Base-by-base conservation (phyloP, 2,888 invertebrate species). In the Phortica okadai region DNA sequence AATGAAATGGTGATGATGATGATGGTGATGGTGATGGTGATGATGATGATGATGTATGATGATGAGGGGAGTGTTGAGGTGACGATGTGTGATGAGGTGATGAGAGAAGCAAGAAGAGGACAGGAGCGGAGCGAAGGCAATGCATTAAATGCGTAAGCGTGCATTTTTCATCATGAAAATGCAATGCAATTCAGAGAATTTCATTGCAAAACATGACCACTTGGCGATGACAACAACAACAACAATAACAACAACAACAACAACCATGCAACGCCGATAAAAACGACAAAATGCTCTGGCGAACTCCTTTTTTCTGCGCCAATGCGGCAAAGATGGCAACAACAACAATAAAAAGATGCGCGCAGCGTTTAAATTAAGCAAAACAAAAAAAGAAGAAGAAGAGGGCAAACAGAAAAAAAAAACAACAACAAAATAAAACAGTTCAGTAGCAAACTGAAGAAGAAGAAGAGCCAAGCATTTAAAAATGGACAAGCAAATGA, bases 141-240 rank as follows among this genome's bases (percentile, higher is more conserved):
- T 33, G 33, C 33, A 33, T 33, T 33, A 33, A 33, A 16, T 16
- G 56, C 56, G 56, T 56, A 56, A 56, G 56, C 56, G 14, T 56
- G 16, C 56, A 62, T 62, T 62, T 62, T 21, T 25, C 62, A 62
- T 62, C 21, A 62, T 21, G 62, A 62, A 62, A n/a, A 21, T 62
- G 6, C 62, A 10, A 10, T 62, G 62, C 62, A 73, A 73, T 73
- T 73, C 73, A 59, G 59, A 73, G 73, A 73, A 73, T 73, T 73
- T 59, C 44, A 42, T 67, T 67, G 66, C 41, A 25, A 21, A 62
- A 62, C 62, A 50, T 50, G 50, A 50, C 8, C 14, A 14, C 50
- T 14, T 50, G 8, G 14, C 10, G 14, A 50, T 14, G 50, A 50
- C 8, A 14, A 50, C 14, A 50, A 50, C 50, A 14, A 50, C 14